Evolutionary conservation across 2,797 vertebrate genomes (phyloP).

Genomic region (Menidia menidia): DNA sequence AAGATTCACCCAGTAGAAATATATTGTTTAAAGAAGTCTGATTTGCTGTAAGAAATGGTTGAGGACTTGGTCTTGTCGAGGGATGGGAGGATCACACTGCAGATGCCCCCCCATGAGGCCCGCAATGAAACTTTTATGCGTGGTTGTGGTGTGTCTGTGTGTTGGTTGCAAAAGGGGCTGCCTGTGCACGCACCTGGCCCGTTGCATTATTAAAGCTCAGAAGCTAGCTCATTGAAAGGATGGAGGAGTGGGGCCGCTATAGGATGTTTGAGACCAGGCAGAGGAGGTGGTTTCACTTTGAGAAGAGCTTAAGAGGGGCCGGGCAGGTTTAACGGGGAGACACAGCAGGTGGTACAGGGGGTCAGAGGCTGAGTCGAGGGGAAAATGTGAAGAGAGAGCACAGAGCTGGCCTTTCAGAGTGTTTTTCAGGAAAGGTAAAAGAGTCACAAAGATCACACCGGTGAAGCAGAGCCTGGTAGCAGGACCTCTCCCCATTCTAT

Average conservation of each 20-base stretch:
- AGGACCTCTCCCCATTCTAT: background rate
- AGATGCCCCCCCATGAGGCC: slow-evolving; percentile 61
- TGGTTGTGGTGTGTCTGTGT: slow-evolving; percentile 54
- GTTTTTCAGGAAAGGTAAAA: slow-evolving; percentile 5
- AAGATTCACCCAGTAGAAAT: slow-evolving; percentile 23
- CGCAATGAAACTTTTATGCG: slow-evolving; percentile 79
- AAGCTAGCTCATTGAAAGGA: slow-evolving; percentile 54
- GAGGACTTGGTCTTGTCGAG: slow-evolving; percentile 52
- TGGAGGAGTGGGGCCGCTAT: slow-evolving; percentile 40
- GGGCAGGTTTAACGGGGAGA: slow-evolving; percentile 27
- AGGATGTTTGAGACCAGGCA: slow-evolving; percentile 7
- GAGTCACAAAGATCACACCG: background rate
- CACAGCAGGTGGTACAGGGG: slow-evolving; percentile 31
- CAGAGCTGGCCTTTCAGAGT: background rate
- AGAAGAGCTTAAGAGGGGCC: slow-evolving; percentile 31
- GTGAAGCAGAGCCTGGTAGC: background rate
- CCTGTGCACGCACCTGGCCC: slow-evolving; percentile 76
- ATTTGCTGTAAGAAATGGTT: slow-evolving; percentile 41
- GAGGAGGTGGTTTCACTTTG: slow-evolving; percentile 29
- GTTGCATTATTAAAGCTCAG: slow-evolving; percentile 82
- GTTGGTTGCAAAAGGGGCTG: slow-evolving; percentile 66
- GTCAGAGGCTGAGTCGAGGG: slow-evolving; percentile 40
- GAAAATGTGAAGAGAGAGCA: slow-evolving; percentile 7
- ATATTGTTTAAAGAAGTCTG: slow-evolving; percentile 26
- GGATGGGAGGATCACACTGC: slow-evolving; percentile 67